Percentiles rank a stretch among this genome's conserved stretches.
Evolutionary conservation across 2,888 invertebrate species (phyloP).

Genomic region (Ochropacha duplaris): DNA sequence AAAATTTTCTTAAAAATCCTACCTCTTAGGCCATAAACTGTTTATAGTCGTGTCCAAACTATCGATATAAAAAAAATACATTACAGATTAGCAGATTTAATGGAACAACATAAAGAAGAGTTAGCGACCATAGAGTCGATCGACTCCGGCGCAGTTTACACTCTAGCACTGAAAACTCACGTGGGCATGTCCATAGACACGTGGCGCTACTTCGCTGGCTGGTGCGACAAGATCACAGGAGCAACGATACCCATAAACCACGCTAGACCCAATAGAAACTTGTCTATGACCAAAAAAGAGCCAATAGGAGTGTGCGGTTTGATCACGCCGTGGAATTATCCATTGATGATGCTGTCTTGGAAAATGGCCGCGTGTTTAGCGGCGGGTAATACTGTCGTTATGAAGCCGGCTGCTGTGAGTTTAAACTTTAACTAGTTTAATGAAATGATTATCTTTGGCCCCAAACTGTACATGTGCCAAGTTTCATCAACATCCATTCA

Average conservation of each 20-base stretch:
- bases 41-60: too few species aligned
- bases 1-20: too few species aligned
- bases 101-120: conserved; percentile 97
- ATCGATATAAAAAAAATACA: not conserved
- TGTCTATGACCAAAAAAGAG: conserved; percentile 94
- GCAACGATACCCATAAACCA: conserved; percentile 95
- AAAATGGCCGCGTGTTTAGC: conserved; percentile 99
- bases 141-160: conserved; percentile 98
- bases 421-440: too few species aligned
- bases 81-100: conserved; percentile 93
- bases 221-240: conserved; percentile 97
- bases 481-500: too few species aligned
- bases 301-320: conserved; percentile 97
- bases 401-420: conserved; percentile 94
- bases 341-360: conserved; percentile 99
- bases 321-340: conserved; percentile 99
- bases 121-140: conserved; percentile 96
- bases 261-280: conserved; percentile 93
- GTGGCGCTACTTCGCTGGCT: conserved; percentile 98
- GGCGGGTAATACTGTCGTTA: conserved; percentile 97
- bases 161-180: conserved; percentile 97
- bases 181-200: conserved; percentile 99
- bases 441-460: too few species aligned
- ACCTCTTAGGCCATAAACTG: not conserved
- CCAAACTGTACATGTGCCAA: too few species aligned